Evolutionary conservation across 1,140 invertebrate genomes (phyloP), one percentile per base, ranked within the genome.

Genomic region (Oreohelix idahoensis): DNA sequence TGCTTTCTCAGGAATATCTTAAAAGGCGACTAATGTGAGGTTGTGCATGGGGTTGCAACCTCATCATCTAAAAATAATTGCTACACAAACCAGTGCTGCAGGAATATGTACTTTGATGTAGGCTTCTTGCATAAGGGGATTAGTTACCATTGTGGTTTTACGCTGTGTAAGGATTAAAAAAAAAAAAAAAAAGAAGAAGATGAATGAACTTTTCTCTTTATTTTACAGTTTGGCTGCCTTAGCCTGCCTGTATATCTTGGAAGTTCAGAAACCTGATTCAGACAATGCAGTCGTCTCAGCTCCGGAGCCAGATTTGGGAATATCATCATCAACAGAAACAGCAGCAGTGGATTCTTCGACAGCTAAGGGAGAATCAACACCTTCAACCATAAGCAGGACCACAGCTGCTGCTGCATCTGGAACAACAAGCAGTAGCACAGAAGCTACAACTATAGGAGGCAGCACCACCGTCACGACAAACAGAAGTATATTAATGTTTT

Each of bases 291-390:
- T 71, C 23, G 53, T 63, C 4, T 81, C 51, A 81, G 63, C 38
- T 38, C 23, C 29, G 29, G n/a, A 20, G n/a, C 8, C 38, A 71
- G 35, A 36, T 69, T 81, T 39, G 32, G 63, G 38, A 71, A 38
- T 13, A 26, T 80, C 36, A 70, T 42, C 35, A 70, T 39, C 58
- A 81, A 69, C 76, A 78, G 53, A 35, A 80, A 63, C 66, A 80
- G 23, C 66, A 80, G n/a, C 39, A 80, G 4, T 51, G n/a, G 13
- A 39, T 2, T 53, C 76, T 26, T 1, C 49, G 53, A n/a, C 76
- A 78, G 13, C 76, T 17, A 38, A 15, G 13, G 29, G 15, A 49
- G 29, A 17, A 76, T 26, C 74, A 13, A 2, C 29, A 58, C 20
- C 42, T 39, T 15, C 76, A 78, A 20, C 29, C 2, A 2, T 32